Conservation (phyloP, 92 coral and sea anemone genomes). For the Zoanthus gigantus region DNA sequence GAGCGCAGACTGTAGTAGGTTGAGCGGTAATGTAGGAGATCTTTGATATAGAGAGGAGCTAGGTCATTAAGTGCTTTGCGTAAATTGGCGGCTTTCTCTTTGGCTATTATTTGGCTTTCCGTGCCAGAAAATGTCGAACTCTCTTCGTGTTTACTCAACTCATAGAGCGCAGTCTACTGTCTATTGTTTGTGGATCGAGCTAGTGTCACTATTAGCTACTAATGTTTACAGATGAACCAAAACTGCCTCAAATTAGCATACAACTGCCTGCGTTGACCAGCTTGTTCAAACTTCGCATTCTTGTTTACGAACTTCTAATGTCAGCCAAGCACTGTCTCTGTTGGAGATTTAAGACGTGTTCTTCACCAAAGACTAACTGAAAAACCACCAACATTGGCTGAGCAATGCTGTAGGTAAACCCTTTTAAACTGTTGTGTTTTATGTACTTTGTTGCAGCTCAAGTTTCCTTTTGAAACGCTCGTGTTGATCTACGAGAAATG, state of each 20-base stretch:
- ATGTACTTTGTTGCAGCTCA: conserved; percentile 24
- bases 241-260: conserved; percentile 66
- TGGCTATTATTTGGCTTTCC: not conserved
- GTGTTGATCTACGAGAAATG: conserved; percentile 15
- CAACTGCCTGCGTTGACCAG: not conserved
- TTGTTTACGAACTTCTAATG: not conserved
- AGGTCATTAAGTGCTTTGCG: too few species aligned
- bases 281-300: conserved; percentile 35
- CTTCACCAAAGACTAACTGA: not conserved
- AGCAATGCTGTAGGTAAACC: conserved; percentile 23
- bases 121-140: conserved; percentile 30
- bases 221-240: conserved; percentile 50
- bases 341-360: not conserved
- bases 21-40: too few species aligned
- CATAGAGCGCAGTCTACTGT: conserved; percentile 24
- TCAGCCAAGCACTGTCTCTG: not conserved
- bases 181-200: conserved; percentile 55
- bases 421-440: not conserved
- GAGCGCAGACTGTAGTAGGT: too few species aligned
- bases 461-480: conserved; percentile 16
- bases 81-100: not conserved
- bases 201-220: conserved; percentile 56
- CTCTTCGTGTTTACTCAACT: conserved; percentile 38
- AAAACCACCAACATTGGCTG: not conserved
- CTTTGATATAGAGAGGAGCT: too few species aligned